Base-by-base conservation (phyloP, 2,113 vertebrate genomes). In the Heterochromis multidens region DNA sequence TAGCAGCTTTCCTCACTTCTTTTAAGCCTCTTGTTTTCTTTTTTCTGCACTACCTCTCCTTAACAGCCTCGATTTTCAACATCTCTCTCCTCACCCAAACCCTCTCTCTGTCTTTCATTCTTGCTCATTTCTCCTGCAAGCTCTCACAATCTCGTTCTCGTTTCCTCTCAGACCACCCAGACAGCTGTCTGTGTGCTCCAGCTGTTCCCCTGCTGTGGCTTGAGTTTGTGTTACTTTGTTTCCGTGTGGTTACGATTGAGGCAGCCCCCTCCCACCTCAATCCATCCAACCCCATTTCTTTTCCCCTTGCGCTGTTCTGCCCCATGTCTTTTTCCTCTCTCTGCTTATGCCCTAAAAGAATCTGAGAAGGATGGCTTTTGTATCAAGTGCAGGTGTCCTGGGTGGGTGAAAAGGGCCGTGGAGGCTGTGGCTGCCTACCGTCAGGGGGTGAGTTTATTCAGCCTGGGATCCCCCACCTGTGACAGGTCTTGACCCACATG, bases 211-310 rank as follows among this genome's bases (percentile, higher is more conserved):
- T 94, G 93, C 95, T 92, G 91, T 92, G 94, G 93, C 83, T 92
- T 6, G 52, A 94, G 90, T 95, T 96, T 96, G 94, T 95, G 94
- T 93, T 96, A 96, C 95, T 96, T 96, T 96, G 95, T 96, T 95
- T 95, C 94, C 85, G 80, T 90, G 74, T 93, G 92, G 94, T 90
- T 92, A 91, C 90, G 93, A 93, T 84, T 91, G 92, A 91, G 85
- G 86, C 90, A 61, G 84, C 81, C 85, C 89, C 87, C 40, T 5
- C 37, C 37, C 83, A 78, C 89, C 80, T 33, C 83, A 58, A 61
- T 83, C 82, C 89, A 74, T 60, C 82, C 80, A 83, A 77, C 83
- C 82, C 89, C 62, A 23, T 83, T 87, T 92, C 89, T 89, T 87
- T 91, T 89, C 82, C 56, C 35, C 40, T 80, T n/a, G 54, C 79